These are phyloP conservation scores for Drosophila crucigera DNA, from an alignment of 2,888 invertebrate genomes.

Conservation along the genomic window DNA sequence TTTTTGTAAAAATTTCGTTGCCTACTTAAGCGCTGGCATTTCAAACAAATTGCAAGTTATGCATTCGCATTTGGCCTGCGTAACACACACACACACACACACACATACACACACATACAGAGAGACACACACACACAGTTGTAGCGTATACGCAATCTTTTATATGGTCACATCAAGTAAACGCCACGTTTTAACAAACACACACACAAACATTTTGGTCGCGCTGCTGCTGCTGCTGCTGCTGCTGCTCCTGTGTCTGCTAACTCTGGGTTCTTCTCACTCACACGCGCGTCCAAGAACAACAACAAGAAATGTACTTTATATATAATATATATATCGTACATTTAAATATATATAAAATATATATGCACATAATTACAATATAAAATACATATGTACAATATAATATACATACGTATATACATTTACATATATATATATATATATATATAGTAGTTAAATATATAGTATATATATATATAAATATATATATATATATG, in stretches of 20 bases:
- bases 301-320: conserved; percentile 36
- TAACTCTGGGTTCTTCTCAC: conserved; percentile 17
- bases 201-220: conserved; percentile 32
- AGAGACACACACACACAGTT: conserved; percentile 10
- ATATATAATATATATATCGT: not conserved
- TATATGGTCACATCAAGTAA: conserved; percentile 64
- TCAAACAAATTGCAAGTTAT: conserved; percentile 70
- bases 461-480: conserved; percentile 9
- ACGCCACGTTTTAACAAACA: conserved; percentile 73
- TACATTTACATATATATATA: not conserved
- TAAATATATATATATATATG: conserved; percentile 1
- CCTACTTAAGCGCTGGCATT: conserved; percentile 63
- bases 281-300: conserved; percentile 38
- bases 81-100: conserved; percentile 50
- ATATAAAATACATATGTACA: not conserved
- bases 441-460: not conserved
- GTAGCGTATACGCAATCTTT: conserved; percentile 77
- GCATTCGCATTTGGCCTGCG: conserved; percentile 48
- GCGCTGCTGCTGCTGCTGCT: not conserved
- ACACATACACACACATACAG: conserved; percentile 36
- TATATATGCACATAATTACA: not conserved
- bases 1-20: conserved; percentile 62
- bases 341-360: not conserved
- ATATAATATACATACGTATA: not conserved
- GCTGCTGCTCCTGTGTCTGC: conserved; percentile 1